Evolutionary conservation across 1,140 invertebrate species (phyloP).

Genomic region (Listronotus bonariensis): DNA sequence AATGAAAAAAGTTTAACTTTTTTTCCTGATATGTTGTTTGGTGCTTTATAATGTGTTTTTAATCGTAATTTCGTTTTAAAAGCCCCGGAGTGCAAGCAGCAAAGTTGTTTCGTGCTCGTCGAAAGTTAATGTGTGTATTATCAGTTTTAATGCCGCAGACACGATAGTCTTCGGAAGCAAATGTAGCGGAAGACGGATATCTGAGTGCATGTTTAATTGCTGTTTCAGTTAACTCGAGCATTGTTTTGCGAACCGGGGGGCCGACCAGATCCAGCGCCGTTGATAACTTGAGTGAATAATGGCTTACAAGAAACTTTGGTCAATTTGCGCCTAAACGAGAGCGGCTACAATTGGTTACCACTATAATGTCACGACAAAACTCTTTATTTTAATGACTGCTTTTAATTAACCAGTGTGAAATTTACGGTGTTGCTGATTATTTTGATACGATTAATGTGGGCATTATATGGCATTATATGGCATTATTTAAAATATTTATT

Average conservation of each 20-base stretch:
- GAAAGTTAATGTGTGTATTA: constrained; percentile 48
- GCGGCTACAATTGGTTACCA: constrained; percentile 12
- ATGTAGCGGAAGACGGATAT: constrained; percentile 53
- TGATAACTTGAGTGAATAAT: constrained; percentile 48
- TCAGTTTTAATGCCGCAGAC: constrained; percentile 47
- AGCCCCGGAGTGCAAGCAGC: neutral
- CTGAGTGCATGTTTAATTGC: constrained; percentile 54
- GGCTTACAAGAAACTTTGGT: constrained; percentile 45
- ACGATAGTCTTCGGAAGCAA: constrained; percentile 51
- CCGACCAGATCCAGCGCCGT: constrained; percentile 30
- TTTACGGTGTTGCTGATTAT: no score
- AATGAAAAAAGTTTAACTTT: no score
- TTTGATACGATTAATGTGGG: no score
- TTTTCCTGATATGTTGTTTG: no score
- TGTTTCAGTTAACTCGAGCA: constrained; percentile 43
- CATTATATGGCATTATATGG: no score
- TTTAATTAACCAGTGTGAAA: no score
- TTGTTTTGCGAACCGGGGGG: constrained; percentile 32
- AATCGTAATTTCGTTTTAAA: constrained; percentile 1
- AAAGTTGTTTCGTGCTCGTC: constrained; percentile 41
- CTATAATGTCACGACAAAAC: constrained; percentile 3
- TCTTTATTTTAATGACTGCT: neutral
- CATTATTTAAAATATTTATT: no score
- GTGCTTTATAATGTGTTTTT: neutral
- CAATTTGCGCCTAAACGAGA: constrained; percentile 39